These are phyloP conservation scores for Diphyllodes magnificus DNA, from an alignment of 2,113 vertebrate species.

Conservation along the genomic window DNA sequence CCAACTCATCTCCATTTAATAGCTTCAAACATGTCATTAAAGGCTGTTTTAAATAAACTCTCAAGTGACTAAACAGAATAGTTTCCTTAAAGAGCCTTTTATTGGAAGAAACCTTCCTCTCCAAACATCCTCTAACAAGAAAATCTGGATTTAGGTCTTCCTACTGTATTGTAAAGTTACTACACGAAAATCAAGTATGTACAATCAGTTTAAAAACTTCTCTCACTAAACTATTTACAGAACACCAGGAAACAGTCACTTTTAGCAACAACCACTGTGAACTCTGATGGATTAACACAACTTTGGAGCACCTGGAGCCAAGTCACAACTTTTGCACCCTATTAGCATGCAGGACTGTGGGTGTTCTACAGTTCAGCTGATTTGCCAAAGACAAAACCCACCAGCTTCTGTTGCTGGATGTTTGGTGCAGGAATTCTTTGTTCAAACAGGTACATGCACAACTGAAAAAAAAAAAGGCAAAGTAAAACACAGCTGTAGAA, in stretches of 20 bases:
- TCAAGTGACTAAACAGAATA: background rate
- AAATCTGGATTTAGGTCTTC: background rate
- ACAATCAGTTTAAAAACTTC: background rate
- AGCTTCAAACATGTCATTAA: slow-evolving; percentile 13
- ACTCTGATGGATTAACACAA: background rate
- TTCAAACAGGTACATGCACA: slow-evolving; percentile 49
- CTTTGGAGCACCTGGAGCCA: background rate
- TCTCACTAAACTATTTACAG: background rate
- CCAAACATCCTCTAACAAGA: background rate
- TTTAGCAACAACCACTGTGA: background rate
- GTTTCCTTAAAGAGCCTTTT: background rate
- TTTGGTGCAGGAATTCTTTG: slow-evolving; percentile 14
- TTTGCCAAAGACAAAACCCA: slow-evolving; percentile 11
- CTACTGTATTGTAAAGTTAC: background rate
- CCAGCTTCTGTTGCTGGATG: slow-evolving; percentile 29
- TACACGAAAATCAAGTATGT: background rate
- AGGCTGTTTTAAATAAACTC: background rate
- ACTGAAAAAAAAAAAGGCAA: background rate
- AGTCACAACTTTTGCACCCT: background rate
- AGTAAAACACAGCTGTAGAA: background rate
- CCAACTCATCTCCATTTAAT: slow-evolving; percentile 18
- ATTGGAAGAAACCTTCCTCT: background rate
- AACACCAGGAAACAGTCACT: background rate
- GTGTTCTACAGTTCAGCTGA: background rate
- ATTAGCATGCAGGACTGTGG: background rate